phyloP scores from a whole-genome alignment of 30 jellyfish, hydroid and myxozoan genomes.

The Hydractinia echinata region DNA sequence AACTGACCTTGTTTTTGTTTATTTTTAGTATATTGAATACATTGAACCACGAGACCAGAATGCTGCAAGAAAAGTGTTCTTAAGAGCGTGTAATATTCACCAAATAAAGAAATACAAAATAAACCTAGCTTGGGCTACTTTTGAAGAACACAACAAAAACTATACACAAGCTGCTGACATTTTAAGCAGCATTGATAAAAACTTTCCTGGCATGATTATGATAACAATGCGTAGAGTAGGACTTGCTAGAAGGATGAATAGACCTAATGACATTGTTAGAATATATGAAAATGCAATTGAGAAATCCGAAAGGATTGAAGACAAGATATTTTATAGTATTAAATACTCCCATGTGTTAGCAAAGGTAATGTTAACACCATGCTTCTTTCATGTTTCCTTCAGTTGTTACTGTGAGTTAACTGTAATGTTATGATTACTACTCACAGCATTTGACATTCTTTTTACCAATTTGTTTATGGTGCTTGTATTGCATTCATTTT shows the following conservation, averaged over 20 bases:
- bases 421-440: too few species aligned
- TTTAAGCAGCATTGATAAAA: conserved; percentile 44
- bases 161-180: conserved; percentile 55
- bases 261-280: conserved; percentile 39
- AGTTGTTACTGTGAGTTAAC: too few species aligned
- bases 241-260: conserved; percentile 64
- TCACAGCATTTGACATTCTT: too few species aligned
- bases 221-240: conserved; percentile 76
- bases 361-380: conserved; percentile 41
- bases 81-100: conserved; percentile 87
- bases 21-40: conserved; percentile 56
- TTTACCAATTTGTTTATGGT: too few species aligned
- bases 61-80: conserved; percentile 42
- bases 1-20: not conserved
- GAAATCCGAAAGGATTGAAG: conserved; percentile 57
- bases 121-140: conserved; percentile 79
- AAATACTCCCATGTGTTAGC: conserved; percentile 51
- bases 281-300: conserved; percentile 65
- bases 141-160: conserved; percentile 67
- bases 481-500: too few species aligned
- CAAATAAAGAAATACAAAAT: conserved; percentile 59
- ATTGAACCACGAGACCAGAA: conserved; percentile 42
- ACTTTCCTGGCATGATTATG: conserved; percentile 82
- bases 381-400: not conserved
- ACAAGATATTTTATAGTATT: conserved; percentile 64